Conservation (phyloP, 1,140 invertebrate genomes). For the Eufriesea mexicana region DNA sequence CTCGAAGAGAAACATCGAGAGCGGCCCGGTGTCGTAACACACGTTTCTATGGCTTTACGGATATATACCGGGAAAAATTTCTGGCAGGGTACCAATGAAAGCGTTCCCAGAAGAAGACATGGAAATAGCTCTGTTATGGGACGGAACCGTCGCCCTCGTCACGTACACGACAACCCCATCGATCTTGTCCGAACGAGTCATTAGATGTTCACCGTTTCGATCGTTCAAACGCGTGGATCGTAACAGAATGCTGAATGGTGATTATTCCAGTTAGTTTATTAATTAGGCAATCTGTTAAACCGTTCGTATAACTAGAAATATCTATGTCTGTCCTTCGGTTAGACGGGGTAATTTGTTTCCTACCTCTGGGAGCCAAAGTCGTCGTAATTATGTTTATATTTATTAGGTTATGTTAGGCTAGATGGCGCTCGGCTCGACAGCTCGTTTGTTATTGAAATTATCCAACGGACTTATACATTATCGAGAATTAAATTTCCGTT, state of each 20-base stretch:
- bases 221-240: neutral
- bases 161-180: neutral
- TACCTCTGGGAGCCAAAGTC: no score
- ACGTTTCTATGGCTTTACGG: slow-evolving; percentile 54
- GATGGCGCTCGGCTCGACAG: no score
- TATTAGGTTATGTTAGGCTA: no score
- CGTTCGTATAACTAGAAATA: no score
- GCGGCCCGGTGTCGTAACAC: slow-evolving; percentile 57
- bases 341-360: no score
- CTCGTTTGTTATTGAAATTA: no score
- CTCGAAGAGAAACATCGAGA: slow-evolving; percentile 63
- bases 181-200: slow-evolving; percentile 20
- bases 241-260: neutral
- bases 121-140: slow-evolving; percentile 59
- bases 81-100: slow-evolving; percentile 62
- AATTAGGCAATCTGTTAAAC: no score
- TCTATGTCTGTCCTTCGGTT: no score
- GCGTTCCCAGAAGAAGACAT: slow-evolving; percentile 58
- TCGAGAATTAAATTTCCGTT: no score
- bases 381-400: no score
- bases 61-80: slow-evolving; percentile 62
- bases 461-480: no score
- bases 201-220: neutral
- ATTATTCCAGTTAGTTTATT: neutral
- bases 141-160: slow-evolving; percentile 4